These are phyloP conservation scores for Rhabdomys dilectus DNA, from an alignment of 2,113 vertebrate genomes.

Conservation along the genomic window DNA sequence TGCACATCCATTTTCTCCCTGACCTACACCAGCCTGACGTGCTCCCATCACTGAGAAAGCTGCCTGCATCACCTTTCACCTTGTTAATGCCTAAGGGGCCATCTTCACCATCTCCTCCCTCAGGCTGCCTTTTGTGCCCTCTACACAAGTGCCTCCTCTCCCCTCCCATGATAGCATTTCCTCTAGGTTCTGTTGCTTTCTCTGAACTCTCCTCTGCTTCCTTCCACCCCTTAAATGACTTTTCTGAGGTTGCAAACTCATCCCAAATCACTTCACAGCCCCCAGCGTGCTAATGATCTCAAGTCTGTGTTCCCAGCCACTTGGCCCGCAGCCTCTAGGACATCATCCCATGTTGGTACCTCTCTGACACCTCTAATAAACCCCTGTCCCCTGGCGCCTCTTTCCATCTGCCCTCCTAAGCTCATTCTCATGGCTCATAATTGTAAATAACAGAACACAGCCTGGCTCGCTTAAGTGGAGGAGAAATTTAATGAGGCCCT, in stretches of 20 bases:
- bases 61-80: too few species aligned
- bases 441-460: background rate
- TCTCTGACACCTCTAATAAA: background rate
- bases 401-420: background rate
- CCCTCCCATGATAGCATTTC: background rate
- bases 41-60: background rate
- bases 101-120: background rate
- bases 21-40: fast-evolving
- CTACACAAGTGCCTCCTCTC: background rate
- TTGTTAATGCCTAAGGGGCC: background rate
- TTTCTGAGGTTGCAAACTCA: background rate
- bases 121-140: background rate
- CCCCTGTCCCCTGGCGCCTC: background rate
- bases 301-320: background rate
- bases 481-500: background rate
- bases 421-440: background rate
- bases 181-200: background rate
- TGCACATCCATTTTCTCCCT: fast-evolving
- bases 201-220: background rate
- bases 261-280: background rate
- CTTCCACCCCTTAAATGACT: background rate
- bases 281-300: background rate
- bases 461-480: background rate
- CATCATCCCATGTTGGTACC: fast-evolving
- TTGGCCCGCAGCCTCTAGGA: background rate